These are phyloP conservation scores for Spinus olivaceus DNA, from an alignment of 2,797 vertebrate genomes.

Conservation along the genomic window DNA sequence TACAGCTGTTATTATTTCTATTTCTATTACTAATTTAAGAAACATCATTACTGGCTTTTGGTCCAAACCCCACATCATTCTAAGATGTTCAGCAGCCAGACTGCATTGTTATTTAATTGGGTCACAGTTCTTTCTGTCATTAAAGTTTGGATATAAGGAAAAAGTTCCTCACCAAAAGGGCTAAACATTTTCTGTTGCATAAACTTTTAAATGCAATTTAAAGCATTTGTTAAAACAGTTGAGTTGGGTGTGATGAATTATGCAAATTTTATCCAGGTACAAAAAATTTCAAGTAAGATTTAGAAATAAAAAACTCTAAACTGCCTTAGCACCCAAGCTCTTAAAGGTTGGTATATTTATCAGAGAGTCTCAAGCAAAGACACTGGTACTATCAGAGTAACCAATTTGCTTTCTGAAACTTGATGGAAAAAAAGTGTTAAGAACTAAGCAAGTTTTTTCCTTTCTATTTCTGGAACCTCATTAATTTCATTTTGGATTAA, in stretches of 20 bases:
- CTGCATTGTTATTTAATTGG: neutral
- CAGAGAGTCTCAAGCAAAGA: neutral
- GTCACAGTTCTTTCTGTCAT: neutral
- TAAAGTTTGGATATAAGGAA: neutral
- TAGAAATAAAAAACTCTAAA: neutral
- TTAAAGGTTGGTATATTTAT: neutral
- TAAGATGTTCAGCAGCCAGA: neutral
- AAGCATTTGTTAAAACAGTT: neutral
- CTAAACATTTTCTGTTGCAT: neutral
- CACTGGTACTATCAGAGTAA: neutral
- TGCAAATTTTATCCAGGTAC: neutral
- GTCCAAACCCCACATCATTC: too few species aligned
- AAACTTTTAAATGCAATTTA: neutral
- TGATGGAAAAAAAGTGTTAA: fast-evolving
- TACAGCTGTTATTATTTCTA: neutral
- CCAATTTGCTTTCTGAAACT: neutral
- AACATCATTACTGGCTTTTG: neutral
- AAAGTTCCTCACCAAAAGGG: neutral
- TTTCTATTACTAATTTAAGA: neutral
- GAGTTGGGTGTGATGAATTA: neutral
- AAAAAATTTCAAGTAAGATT: neutral
- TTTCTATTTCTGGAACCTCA: neutral
- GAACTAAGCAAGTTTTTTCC: neutral
- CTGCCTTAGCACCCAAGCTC: neutral
- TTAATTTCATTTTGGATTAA: neutral